Evolutionary conservation across 2,113 vertebrate species (phyloP).

Genomic region (Nerophis ophidion): DNA sequence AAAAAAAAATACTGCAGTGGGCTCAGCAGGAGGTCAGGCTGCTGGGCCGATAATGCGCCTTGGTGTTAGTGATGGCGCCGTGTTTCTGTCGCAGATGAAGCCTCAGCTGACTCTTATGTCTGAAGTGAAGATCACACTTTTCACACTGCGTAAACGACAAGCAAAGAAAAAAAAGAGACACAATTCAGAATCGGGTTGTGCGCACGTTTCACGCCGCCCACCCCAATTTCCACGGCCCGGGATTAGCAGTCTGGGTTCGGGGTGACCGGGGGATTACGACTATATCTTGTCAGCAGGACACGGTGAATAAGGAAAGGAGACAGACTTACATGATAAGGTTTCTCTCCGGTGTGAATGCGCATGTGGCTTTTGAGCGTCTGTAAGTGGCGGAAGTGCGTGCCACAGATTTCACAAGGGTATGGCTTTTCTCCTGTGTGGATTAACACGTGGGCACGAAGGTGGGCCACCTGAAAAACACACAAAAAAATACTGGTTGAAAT

Average conservation of each 20-base stretch:
- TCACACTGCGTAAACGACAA: conserved; percentile 77
- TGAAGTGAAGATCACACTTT: conserved; percentile 95
- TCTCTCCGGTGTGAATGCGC: conserved; percentile 95
- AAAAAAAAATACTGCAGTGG: not conserved
- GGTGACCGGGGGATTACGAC: conserved; percentile 17
- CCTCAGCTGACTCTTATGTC: conserved; percentile 97
- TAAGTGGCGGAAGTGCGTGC: conserved; percentile 91
- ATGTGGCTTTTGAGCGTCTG: conserved; percentile 97
- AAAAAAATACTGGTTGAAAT: not conserved
- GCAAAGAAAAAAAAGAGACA: not conserved
- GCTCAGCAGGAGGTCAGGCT: conserved; percentile 76
- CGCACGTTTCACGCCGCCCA: not conserved
- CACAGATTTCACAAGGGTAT: conserved; percentile 93
- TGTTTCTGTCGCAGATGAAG: conserved; percentile 97
- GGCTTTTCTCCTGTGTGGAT: conserved; percentile 98
- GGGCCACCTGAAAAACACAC: conserved; percentile 79
- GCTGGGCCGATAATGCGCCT: conserved; percentile 79
- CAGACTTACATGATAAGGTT: conserved; percentile 87
- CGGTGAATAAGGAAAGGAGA: conserved; percentile 9
- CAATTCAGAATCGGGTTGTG: not conserved
- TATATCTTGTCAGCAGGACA: conserved; percentile 10
- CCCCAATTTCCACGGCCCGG: not conserved
- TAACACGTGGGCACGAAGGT: conserved; percentile 90
- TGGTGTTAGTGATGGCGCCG: conserved; percentile 94
- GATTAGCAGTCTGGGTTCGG: conserved; percentile 30